Percentiles rank a stretch among this genome's conserved stretches.
Evolutionary conservation across 1,140 invertebrate genomes (phyloP).

Genomic region (Lordiphosa collinella): DNA sequence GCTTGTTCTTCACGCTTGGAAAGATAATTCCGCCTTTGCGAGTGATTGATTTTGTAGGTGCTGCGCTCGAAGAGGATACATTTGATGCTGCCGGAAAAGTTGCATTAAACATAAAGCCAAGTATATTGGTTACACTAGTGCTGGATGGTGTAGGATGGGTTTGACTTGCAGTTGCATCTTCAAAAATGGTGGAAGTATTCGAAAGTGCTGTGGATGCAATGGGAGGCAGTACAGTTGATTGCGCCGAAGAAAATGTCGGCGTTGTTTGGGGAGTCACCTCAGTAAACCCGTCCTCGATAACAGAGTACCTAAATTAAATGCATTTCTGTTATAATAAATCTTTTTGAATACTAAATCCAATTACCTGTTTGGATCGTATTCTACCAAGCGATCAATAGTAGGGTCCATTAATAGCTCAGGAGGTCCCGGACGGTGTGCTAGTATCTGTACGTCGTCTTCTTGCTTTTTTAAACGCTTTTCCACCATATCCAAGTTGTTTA

Average conservation of each 20-base stretch:
- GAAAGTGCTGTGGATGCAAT: conserved; percentile 33
- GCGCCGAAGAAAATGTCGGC: conserved; percentile 24
- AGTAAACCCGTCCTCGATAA: conserved; percentile 65
- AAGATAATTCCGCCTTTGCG: conserved; percentile 91
- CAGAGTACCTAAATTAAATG: conserved; percentile 50
- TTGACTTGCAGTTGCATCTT: conserved; percentile 23
- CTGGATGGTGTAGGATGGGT: conserved; percentile 12
- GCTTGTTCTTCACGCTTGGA: conserved; percentile 94
- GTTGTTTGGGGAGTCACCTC: conserved; percentile 64
- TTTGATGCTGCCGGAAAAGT: conserved; percentile 23
- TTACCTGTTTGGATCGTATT: conserved; percentile 86
- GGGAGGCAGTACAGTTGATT: conserved; percentile 26
- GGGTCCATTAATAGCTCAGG: conserved; percentile 87
- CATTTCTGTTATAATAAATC: conserved; percentile 4
- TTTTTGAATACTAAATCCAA: neutral
- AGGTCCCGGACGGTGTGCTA: conserved; percentile 86
- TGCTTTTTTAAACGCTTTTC: conserved; percentile 91
- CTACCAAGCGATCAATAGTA: conserved; percentile 87
- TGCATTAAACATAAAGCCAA: conserved; percentile 14
- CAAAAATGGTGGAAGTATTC: conserved; percentile 53
- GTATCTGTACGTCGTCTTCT: conserved; percentile 83
- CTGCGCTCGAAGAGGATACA: conserved; percentile 20
- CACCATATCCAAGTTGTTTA: conserved; percentile 91
- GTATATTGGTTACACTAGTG: conserved; percentile 9
- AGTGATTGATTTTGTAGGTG: conserved; percentile 51